Evolutionary conservation across 2,113 vertebrate species (phyloP).

Genomic region (Colinus virginianus): DNA sequence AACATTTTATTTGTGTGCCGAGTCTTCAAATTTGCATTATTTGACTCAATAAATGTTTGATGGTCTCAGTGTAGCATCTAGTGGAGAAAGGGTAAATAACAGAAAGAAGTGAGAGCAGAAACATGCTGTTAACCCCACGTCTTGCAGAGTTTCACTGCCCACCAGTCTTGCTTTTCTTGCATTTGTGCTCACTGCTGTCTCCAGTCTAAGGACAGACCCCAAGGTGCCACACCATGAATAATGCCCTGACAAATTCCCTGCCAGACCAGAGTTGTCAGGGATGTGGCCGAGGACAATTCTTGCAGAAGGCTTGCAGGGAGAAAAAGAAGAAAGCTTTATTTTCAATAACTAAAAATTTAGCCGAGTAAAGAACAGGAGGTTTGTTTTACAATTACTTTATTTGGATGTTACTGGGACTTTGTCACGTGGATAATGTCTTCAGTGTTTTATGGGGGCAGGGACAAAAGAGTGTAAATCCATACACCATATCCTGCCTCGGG

Average conservation of each 20-base stretch:
- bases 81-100: conserved; percentile 63
- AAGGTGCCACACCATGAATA: not conserved
- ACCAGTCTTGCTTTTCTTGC: not conserved
- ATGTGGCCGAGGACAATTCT: not conserved
- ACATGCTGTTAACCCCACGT: not conserved
- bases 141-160: not conserved
- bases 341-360: not conserved
- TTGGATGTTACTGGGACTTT: not conserved
- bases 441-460: not conserved
- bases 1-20: not conserved
- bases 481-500: not conserved
- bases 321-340: not conserved
- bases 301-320: not conserved
- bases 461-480: conserved; percentile 16
- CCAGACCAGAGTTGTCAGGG: not conserved
- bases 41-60: conserved; percentile 59
- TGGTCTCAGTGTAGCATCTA: conserved; percentile 61
- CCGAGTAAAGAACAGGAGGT: not conserved
- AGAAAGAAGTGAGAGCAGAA: not conserved
- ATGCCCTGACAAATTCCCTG: not conserved
- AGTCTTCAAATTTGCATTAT: conserved; percentile 30
- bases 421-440: not conserved
- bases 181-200: not conserved
- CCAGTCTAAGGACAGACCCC: not conserved
- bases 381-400: conserved; percentile 15